phyloP scores from a whole-genome alignment of 2,888 invertebrate species.

The Zygogramma bicolorata region DNA sequence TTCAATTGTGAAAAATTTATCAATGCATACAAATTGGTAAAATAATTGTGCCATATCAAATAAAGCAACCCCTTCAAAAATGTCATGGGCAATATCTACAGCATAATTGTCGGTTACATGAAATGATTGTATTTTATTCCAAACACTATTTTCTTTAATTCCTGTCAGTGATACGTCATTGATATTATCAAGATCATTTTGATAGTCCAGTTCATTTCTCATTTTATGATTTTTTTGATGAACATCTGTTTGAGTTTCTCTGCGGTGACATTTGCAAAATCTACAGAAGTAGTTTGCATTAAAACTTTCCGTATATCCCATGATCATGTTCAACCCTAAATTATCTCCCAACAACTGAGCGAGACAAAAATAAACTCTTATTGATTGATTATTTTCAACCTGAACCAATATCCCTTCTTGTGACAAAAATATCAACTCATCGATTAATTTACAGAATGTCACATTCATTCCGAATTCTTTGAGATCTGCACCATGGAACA shows the following conservation, averaged over 20 bases:
- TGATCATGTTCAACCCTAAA: conserved; percentile 24
- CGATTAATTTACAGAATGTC: conserved; percentile 3
- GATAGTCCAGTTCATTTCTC: conserved; percentile 38
- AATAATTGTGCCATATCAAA: conserved; percentile 31
- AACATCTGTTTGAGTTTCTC: conserved; percentile 16
- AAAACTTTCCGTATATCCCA: conserved; percentile 49
- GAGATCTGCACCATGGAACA: conserved; percentile 18
- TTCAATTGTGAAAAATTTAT: conserved; percentile 34
- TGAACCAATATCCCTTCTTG: background rate
- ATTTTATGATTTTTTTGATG: conserved; percentile 17
- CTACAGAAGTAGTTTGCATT: conserved; percentile 43
- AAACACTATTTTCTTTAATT: conserved; percentile 31
- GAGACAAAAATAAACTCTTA: conserved; percentile 7
- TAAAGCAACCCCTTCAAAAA: conserved; percentile 43
- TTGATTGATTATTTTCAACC: background rate
- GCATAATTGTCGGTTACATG: conserved; percentile 42
- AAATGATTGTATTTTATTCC: conserved; percentile 36
- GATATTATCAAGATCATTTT: too few species aligned
- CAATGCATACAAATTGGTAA: conserved; percentile 31
- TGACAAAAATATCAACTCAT: background rate
- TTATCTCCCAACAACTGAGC: conserved; percentile 5
- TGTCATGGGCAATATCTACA: conserved; percentile 46
- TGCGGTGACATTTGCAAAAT: conserved; percentile 39
- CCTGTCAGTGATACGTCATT: too few species aligned
- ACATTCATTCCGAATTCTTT: too few species aligned